Conservation (phyloP, 2,113 vertebrate genomes). For the Oncorhynchus masou region DNA sequence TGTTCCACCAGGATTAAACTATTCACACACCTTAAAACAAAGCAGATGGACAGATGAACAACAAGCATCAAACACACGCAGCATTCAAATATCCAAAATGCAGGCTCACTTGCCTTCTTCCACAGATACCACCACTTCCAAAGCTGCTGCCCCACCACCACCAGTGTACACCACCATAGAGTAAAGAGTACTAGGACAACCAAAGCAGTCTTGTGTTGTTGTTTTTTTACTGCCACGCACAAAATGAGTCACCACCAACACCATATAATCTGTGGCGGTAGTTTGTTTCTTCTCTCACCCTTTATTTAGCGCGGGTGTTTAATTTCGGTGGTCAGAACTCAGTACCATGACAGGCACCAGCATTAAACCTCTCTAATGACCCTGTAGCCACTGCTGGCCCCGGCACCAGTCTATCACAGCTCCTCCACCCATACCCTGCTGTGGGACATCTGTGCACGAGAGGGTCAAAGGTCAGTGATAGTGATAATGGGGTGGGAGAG, state of each 20-base stretch:
- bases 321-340: slow-evolving; percentile 55
- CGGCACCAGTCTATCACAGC: slow-evolving; percentile 42
- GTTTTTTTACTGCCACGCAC: slow-evolving; percentile 15
- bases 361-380: slow-evolving; percentile 64
- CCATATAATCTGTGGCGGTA: slow-evolving; percentile 42
- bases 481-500: slow-evolving; percentile 36
- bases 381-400: slow-evolving; percentile 56
- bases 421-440: slow-evolving; percentile 59
- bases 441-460: slow-evolving; percentile 64
- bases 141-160: slow-evolving; percentile 16
- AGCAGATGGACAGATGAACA: slow-evolving; percentile 27
- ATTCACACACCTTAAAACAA: slow-evolving; percentile 45
- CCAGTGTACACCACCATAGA: slow-evolving; percentile 37
- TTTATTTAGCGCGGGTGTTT: slow-evolving; percentile 46
- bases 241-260: slow-evolving; percentile 49
- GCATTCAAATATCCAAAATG: slow-evolving; percentile 41
- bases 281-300: slow-evolving; percentile 63
- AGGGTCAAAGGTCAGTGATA: slow-evolving; percentile 55
- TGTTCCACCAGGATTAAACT: slow-evolving; percentile 55
- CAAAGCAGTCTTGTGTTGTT: slow-evolving; percentile 20
- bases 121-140: slow-evolving; percentile 37
- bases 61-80: slow-evolving; percentile 12
- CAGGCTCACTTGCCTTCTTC: slow-evolving; percentile 56
- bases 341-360: slow-evolving; percentile 56
- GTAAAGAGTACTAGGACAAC: background rate